Percentiles rank a stretch among this genome's conserved stretches.
phyloP scores from a whole-genome alignment of 2,797 vertebrate species.

The Agapornis canus region DNA sequence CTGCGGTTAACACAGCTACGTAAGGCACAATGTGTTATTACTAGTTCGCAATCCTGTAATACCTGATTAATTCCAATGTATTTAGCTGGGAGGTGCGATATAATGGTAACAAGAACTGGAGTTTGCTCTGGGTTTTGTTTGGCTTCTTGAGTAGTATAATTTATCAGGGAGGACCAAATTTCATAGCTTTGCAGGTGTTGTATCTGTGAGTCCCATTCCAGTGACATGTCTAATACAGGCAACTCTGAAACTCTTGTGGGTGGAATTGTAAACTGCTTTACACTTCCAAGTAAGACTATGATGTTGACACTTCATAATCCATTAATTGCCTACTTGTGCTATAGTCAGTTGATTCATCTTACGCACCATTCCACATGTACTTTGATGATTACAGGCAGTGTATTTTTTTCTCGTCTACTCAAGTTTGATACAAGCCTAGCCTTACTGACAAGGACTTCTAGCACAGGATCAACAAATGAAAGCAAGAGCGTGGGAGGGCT shows the following conservation, averaged over 20 bases:
- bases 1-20: neutral
- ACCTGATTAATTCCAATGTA: slow-evolving; percentile 10
- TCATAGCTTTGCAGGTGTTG: neutral
- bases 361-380: neutral
- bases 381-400: neutral
- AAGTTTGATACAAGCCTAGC: neutral
- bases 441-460: neutral
- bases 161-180: slow-evolving; percentile 4
- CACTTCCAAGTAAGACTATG: neutral
- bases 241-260: slow-evolving; percentile 17
- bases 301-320: neutral
- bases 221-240: neutral
- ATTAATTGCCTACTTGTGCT: neutral
- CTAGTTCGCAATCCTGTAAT: neutral
- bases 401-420: neutral
- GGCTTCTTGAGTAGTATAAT: neutral
- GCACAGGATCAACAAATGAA: neutral
- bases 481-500: neutral
- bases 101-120: neutral
- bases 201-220: neutral
- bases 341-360: neutral
- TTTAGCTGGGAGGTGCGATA: neutral
- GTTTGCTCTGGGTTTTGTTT: neutral
- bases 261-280: slow-evolving; percentile 4
- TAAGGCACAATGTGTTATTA: neutral